These are phyloP conservation scores for Athalia circularis DNA, from an alignment of 2,888 invertebrate species.

Conservation along the genomic window DNA sequence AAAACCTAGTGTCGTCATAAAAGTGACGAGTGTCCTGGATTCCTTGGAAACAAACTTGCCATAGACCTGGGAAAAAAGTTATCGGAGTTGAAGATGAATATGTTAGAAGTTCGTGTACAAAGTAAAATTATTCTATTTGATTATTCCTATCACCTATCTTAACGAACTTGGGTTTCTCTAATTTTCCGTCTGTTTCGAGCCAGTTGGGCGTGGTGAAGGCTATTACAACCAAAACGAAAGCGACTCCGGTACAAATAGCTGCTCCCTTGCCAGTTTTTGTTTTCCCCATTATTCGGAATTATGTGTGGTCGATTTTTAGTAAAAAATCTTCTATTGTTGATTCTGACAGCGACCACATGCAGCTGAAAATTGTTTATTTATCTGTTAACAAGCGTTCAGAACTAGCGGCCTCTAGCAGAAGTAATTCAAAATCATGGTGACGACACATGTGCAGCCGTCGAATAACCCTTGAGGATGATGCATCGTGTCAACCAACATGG, in stretches of 20 bases:
- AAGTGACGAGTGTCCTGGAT: constrained; percentile 88
- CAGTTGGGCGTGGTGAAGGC: constrained; percentile 97
- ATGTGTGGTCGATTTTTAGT: too few relatives aligned
- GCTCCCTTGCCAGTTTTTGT: constrained; percentile 89
- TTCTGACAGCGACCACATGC: background rate
- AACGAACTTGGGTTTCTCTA: constrained; percentile 86
- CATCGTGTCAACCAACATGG: background rate
- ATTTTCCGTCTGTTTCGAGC: constrained; percentile 92
- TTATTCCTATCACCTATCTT: constrained; percentile 81
- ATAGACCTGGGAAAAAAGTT: constrained; percentile 81
- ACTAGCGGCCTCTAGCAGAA: too few relatives aligned
- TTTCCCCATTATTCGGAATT: constrained; percentile 73
- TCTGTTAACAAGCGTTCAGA: too few relatives aligned
- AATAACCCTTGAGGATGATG: too few relatives aligned
- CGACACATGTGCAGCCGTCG: too few relatives aligned
- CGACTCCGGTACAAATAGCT: constrained; percentile 87
- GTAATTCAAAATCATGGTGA: too few relatives aligned
- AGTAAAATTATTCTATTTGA: background rate
- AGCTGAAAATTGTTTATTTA: constrained; percentile 3
- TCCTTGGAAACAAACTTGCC: constrained; percentile 95
- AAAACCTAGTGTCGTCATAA: constrained; percentile 86
- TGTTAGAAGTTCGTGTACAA: too few relatives aligned
- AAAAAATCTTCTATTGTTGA: background rate
- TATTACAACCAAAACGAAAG: constrained; percentile 88
- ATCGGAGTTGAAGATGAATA: too few relatives aligned